Percentiles rank a stretch among this genome's conserved stretches.
phyloP scores from a whole-genome alignment of 2,113 vertebrate genomes.

The Oreotrochilus melanogaster region DNA sequence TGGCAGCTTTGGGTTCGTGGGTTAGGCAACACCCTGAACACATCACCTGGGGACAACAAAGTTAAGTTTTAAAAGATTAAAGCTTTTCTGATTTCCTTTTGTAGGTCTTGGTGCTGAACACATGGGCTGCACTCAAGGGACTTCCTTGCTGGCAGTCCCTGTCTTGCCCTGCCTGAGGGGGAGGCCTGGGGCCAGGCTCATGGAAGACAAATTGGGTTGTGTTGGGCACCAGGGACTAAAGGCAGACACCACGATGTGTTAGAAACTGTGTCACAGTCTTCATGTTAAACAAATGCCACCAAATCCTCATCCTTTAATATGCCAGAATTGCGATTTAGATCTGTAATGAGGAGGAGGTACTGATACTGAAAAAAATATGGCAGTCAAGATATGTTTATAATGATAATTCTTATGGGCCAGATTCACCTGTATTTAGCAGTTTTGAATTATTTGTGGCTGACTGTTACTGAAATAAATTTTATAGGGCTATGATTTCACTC shows the following conservation, averaged over 20 bases:
- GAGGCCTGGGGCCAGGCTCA: rapidly evolving
- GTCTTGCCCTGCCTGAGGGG: rapidly evolving
- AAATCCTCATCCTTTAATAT: rapidly evolving
- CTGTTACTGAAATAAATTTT: background rate
- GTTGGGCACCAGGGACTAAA: background rate
- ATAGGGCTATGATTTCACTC: background rate
- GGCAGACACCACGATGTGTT: rapidly evolving
- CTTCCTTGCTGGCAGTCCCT: background rate
- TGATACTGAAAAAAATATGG: background rate
- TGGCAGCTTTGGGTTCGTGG: too few species aligned
- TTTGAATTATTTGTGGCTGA: background rate
- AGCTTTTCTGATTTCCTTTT: too few species aligned
- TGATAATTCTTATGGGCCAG: background rate
- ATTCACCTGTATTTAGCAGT: background rate
- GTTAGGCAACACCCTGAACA: too few species aligned
- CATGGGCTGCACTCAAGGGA: too few species aligned
- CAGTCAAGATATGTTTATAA: background rate
- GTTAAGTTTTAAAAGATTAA: too few species aligned
- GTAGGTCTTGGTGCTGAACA: too few species aligned
- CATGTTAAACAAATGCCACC: background rate
- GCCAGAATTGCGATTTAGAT: background rate
- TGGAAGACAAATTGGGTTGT: too few species aligned
- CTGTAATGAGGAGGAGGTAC: background rate
- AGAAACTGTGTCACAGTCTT: background rate
- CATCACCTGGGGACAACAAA: too few species aligned